A percentile compares a stretch with the other conserved stretches of the same genome.
Conservation (phyloP, 2,797 vertebrate genomes). For the Atherinosoma microstoma region DNA sequence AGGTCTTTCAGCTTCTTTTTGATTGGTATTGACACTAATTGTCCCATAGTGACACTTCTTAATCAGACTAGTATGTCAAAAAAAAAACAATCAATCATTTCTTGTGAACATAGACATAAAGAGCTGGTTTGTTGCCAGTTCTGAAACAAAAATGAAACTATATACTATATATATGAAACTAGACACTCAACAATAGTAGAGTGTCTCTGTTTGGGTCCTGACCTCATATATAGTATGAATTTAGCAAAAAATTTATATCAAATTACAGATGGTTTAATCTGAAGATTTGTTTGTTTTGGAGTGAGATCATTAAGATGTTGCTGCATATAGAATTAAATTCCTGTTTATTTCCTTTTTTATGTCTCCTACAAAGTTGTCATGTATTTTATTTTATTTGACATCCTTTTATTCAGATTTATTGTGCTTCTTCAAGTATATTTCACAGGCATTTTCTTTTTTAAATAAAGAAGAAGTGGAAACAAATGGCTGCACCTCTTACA, state of each 20-base stretch:
- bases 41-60: constrained; percentile 4
- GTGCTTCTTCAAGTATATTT: neutral
- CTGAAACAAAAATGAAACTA: neutral
- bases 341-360: neutral
- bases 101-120: neutral
- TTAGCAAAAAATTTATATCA: neutral
- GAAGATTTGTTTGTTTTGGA: constrained; percentile 14
- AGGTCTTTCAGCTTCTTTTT: constrained; percentile 33
- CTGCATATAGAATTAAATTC: neutral
- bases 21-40: constrained; percentile 24
- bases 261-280: constrained; percentile 4
- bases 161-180: neutral
- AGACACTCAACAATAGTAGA: neutral
- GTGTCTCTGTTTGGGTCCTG: constrained; percentile 32
- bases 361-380: neutral
- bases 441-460: neutral
- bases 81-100: neutral
- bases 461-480: neutral
- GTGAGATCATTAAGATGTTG: neutral
- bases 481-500: constrained; percentile 15
- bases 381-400: neutral
- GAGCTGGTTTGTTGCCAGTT: neutral
- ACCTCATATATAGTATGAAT: constrained; percentile 22
- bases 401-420: constrained; percentile 2
- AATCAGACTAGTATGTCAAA: neutral